These are phyloP conservation scores for Stenoptilia bipunctidactyla DNA, from an alignment of 2,888 invertebrate genomes.

Conservation along the genomic window DNA sequence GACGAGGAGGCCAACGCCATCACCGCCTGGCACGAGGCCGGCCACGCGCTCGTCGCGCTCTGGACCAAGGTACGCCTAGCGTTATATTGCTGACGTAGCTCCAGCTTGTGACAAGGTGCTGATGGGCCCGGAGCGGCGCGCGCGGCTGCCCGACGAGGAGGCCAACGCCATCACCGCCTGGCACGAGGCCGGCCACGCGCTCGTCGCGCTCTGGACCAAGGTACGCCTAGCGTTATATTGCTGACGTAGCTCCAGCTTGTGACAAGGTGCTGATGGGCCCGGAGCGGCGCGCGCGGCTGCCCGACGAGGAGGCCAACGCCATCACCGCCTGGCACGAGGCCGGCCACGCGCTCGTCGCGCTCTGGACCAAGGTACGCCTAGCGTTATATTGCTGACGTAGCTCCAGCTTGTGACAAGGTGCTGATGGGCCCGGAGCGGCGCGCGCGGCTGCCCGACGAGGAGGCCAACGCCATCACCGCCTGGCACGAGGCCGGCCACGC, in stretches of 20 bases:
- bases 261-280: too few species aligned
- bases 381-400: too few species aligned
- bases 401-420: too few species aligned
- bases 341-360: too few species aligned
- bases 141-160: slow-evolving; percentile 83
- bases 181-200: slow-evolving; percentile 98
- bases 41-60: slow-evolving; percentile 94
- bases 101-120: too few species aligned
- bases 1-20: slow-evolving; percentile 94
- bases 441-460: slow-evolving; percentile 79
- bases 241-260: slow-evolving; percentile 82
- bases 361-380: slow-evolving; percentile 80
- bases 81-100: too few species aligned
- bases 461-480: slow-evolving; percentile 93
- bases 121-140: neutral
- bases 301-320: slow-evolving; percentile 98
- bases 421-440: neutral
- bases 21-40: slow-evolving; percentile 98
- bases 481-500: slow-evolving; percentile 99
- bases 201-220: slow-evolving; percentile 89
- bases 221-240: too few species aligned
- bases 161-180: slow-evolving; percentile 94
- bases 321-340: too few species aligned
- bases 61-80: slow-evolving; percentile 81
- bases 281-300: too few species aligned